Percentiles rank a stretch among this genome's conserved stretches.
Evolutionary conservation across 2,113 vertebrate genomes (phyloP).

Genomic region (Sinocyclocheilus rhinocerous): DNA sequence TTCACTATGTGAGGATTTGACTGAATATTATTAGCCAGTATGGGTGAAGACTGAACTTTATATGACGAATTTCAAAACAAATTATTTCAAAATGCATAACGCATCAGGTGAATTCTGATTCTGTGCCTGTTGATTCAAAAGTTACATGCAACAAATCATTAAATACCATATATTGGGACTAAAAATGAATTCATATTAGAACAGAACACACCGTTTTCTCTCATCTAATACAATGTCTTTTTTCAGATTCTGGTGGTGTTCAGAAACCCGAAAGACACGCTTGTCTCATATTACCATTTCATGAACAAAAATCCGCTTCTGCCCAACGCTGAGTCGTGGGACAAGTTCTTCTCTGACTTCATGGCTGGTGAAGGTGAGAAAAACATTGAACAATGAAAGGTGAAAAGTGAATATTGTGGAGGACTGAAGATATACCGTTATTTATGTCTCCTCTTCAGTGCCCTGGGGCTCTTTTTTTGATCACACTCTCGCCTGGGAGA

Average conservation of each 20-base stretch:
- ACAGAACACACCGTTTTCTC: not conserved
- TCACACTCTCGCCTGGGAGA: slow-evolving; percentile 59
- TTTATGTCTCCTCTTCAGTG: slow-evolving; percentile 47
- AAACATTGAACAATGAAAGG: too few relatives aligned
- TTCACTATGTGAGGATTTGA: too few relatives aligned
- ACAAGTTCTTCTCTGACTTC: slow-evolving; percentile 76
- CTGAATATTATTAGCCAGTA: too few relatives aligned
- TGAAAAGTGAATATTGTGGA: not conserved
- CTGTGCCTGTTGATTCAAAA: not conserved
- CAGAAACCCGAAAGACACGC: slow-evolving; percentile 78
- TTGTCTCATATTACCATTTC: slow-evolving; percentile 79
- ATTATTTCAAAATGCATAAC: not conserved
- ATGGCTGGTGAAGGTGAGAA: slow-evolving; percentile 74
- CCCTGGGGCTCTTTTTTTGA: slow-evolving; percentile 62
- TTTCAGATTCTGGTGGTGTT: slow-evolving; percentile 76
- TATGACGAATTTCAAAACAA: too few relatives aligned
- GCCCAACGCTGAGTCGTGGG: slow-evolving; percentile 75
- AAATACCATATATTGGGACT: too few relatives aligned
- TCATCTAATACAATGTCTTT: not conserved
- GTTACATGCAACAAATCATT: not conserved
- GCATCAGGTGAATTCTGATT: not conserved
- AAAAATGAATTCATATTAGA: too few relatives aligned
- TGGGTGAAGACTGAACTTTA: too few relatives aligned
- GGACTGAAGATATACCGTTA: too few relatives aligned
- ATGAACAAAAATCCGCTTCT: slow-evolving; percentile 69